Percentiles rank a stretch among this genome's conserved stretches.
These are phyloP conservation scores for Sternarchorhynchus goeldii DNA, from an alignment of 2,797 vertebrate genomes.

Conservation along the genomic window DNA sequence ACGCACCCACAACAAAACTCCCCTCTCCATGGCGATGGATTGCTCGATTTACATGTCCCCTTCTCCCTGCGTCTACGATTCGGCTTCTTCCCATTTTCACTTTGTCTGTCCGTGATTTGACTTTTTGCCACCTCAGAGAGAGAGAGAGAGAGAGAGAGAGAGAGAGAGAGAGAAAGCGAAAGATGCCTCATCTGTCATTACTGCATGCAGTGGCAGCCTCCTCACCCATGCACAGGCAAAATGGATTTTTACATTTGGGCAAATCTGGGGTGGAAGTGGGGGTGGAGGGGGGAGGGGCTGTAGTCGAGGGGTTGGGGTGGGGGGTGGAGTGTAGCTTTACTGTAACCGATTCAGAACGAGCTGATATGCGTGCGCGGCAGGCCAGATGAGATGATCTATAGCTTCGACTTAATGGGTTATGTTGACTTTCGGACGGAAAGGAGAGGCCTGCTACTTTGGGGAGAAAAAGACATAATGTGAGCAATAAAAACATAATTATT, in stretches of 20 bases:
- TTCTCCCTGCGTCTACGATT: constrained; percentile 21
- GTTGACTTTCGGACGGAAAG: constrained; percentile 77
- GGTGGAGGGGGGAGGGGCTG: constrained; percentile 41
- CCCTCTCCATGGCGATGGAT: constrained; percentile 52
- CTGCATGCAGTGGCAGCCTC: constrained; percentile 73
- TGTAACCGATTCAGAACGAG: constrained; percentile 82
- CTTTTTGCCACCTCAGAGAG: constrained; percentile 60
- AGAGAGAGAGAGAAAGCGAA: constrained; percentile 57
- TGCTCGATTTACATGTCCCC: constrained; percentile 71
- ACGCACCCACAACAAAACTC: constrained; percentile 1
- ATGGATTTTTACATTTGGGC: constrained; percentile 83
- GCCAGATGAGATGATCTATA: constrained; percentile 80
- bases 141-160: constrained; percentile 59
- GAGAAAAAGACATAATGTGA: constrained; percentile 72
- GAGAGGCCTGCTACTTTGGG: constrained; percentile 66
- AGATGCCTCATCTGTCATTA: constrained; percentile 76
- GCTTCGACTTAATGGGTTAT: constrained; percentile 78
- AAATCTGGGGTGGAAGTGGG: constrained; percentile 67
- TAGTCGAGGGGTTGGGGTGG: constrained; percentile 42
- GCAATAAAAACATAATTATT: constrained; percentile 83
- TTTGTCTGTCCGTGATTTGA: constrained; percentile 56
- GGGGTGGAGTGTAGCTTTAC: constrained; percentile 75
- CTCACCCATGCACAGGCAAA: constrained; percentile 75
- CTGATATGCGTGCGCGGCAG: constrained; percentile 68
- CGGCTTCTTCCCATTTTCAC: background rate